These are phyloP conservation scores for Lordiphosa fenestrarum DNA, from an alignment of 2,888 invertebrate species.

Conservation along the genomic window DNA sequence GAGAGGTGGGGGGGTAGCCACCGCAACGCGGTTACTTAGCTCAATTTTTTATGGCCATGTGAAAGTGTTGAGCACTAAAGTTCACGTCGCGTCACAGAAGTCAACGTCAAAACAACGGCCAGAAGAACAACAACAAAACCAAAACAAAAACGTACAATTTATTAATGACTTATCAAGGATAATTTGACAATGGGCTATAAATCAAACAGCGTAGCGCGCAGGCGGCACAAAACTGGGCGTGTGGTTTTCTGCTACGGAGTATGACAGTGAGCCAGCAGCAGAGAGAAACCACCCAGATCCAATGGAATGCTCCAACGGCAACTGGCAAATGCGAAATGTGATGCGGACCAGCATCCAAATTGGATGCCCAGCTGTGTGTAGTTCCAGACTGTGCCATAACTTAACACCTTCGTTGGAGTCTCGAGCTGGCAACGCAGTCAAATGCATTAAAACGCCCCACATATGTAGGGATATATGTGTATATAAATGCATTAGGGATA, in stretches of 20 bases:
- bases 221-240: conserved; percentile 54
- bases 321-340: conserved; percentile 57
- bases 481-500: conserved; percentile 30
- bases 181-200: conserved; percentile 80
- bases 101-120: conserved; percentile 49
- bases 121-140: conserved; percentile 42
- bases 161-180: conserved; percentile 81
- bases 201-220: conserved; percentile 69
- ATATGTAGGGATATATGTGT: conserved; percentile 5
- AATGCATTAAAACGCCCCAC: conserved; percentile 30
- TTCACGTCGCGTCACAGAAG: conserved; percentile 51
- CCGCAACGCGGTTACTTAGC: conserved; percentile 38
- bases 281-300: conserved; percentile 34
- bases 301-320: conserved; percentile 36
- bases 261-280: conserved; percentile 17
- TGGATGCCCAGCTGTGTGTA: conserved; percentile 69
- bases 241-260: conserved; percentile 38
- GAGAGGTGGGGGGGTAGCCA: conserved; percentile 33
- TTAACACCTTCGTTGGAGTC: conserved; percentile 67
- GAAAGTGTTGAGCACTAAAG: conserved; percentile 60
- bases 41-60: conserved; percentile 59
- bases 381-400: conserved; percentile 65
- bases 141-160: conserved; percentile 58
- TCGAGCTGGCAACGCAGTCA: conserved; percentile 35
- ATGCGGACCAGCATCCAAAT: conserved; percentile 59